Conservation (phyloP, 2,797 vertebrate species). For the Meda fulgida region DNA sequence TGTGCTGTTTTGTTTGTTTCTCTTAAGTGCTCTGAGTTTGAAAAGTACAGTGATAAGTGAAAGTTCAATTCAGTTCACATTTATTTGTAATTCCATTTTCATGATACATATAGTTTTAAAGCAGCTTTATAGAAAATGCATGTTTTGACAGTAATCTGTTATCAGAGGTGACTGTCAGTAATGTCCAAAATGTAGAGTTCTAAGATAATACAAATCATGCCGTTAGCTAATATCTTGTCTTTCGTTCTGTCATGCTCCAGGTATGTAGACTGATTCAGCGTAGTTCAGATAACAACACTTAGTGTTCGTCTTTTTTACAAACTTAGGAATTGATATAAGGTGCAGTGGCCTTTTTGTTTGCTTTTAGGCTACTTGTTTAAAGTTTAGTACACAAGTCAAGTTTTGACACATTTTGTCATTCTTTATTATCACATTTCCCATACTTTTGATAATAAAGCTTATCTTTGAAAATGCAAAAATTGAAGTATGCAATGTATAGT, state of each 20-base stretch:
- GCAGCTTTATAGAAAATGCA: not conserved
- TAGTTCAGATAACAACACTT: not conserved
- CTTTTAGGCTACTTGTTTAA: slow-evolving; percentile 9
- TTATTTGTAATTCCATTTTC: not conserved
- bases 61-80: slow-evolving; percentile 9
- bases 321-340: not conserved
- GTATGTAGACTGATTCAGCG: not conserved
- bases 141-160: not conserved
- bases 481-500: not conserved
- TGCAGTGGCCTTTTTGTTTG: not conserved
- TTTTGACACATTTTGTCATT: not conserved
- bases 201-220: not conserved
- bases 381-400: not conserved
- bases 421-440: not conserved
- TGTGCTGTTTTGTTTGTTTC: slow-evolving; percentile 34
- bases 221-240: not conserved
- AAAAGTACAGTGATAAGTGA: slow-evolving; percentile 17
- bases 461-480: no score
- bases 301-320: not conserved
- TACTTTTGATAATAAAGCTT: not conserved
- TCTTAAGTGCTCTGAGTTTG: slow-evolving; percentile 30
- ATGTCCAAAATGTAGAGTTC: not conserved
- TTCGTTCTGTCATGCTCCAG: not conserved
- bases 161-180: not conserved
- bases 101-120: not conserved